A percentile compares a stretch with the other conserved stretches of the same genome.
These are phyloP conservation scores for Oceanodroma leucorhoa DNA, from an alignment of 2,797 vertebrate genomes.

Conservation along the genomic window DNA sequence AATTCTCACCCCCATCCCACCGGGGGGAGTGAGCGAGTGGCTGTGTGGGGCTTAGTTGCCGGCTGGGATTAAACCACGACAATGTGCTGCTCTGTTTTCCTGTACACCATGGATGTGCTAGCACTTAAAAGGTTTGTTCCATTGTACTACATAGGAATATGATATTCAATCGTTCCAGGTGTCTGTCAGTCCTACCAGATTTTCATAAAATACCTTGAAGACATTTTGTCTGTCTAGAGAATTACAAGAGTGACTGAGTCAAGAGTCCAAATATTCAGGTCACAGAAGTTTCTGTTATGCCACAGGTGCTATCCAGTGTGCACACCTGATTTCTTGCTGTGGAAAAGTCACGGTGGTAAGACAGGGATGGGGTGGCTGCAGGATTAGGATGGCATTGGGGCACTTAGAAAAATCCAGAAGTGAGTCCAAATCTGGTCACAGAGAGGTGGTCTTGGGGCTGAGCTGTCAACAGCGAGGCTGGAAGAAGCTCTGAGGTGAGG, in stretches of 20 bases:
- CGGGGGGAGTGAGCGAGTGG: fast-evolving
- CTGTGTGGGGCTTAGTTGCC: not conserved
- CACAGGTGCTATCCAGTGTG: not conserved
- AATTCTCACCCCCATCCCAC: not conserved
- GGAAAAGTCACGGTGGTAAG: not conserved
- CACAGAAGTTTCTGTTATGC: not conserved
- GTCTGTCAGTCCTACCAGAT: not conserved
- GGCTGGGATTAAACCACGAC: not conserved
- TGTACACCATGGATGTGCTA: not conserved
- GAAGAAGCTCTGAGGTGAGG: not conserved
- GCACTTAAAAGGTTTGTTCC: not conserved
- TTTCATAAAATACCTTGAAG: not conserved
- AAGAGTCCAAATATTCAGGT: not conserved
- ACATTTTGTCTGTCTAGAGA: not conserved
- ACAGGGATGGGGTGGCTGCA: not conserved
- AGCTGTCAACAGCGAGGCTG: not conserved
- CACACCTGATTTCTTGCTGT: not conserved
- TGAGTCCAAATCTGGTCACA: not conserved
- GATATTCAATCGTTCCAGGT: not conserved
- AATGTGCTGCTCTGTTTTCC: not conserved
- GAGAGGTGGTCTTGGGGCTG: not conserved
- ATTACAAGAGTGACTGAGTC: not conserved
- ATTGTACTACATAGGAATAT: not conserved
- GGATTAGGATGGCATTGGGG: not conserved
- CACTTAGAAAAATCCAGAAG: not conserved